A percentile compares a stretch with the other conserved stretches of the same genome.
These are phyloP conservation scores for Lithobius niger DNA, from an alignment of 1,140 invertebrate genomes.

Conservation along the genomic window DNA sequence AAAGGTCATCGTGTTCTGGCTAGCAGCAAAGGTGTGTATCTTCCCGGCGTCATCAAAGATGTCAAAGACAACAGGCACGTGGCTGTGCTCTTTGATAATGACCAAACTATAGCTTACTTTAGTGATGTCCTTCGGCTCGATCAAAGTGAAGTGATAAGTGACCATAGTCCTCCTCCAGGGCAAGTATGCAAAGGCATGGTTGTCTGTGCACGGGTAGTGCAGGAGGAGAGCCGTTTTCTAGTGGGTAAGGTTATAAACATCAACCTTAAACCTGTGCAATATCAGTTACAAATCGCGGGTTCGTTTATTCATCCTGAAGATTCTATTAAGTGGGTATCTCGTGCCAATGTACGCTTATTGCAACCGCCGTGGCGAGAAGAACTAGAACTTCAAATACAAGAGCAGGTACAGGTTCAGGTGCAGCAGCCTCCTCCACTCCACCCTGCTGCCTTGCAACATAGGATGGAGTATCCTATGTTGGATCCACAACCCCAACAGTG, in stretches of 20 bases:
- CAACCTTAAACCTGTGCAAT: constrained; percentile 54
- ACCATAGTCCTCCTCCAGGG: constrained; percentile 72
- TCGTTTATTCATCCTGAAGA: constrained; percentile 25
- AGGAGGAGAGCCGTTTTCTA: constrained; percentile 53
- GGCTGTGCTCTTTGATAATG: constrained; percentile 55
- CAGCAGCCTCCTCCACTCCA: constrained; percentile 7
- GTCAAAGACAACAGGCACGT: constrained; percentile 51
- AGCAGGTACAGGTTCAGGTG: neutral
- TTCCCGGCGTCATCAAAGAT: constrained; percentile 55
- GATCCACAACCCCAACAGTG: neutral
- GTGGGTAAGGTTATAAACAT: constrained; percentile 61
- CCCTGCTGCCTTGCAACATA: constrained; percentile 10
- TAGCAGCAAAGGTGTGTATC: constrained; percentile 62
- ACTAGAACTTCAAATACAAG: constrained; percentile 46
- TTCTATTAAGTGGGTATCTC: constrained; percentile 47
- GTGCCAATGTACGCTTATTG: constrained; percentile 76
- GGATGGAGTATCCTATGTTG: neutral
- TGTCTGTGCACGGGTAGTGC: constrained; percentile 42
- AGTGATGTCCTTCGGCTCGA: constrained; percentile 48
- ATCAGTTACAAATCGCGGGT: constrained; percentile 54
- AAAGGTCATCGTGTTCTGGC: constrained; percentile 77
- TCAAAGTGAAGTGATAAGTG: constrained; percentile 78
- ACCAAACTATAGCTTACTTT: constrained; percentile 44
- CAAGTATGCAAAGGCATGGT: constrained; percentile 51
- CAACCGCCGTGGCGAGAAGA: constrained; percentile 92